Percentiles rank a stretch among this genome's conserved stretches.
phyloP scores from a whole-genome alignment of 2,113 vertebrate species.

The Lepidiolamprologus cunningtoni region DNA sequence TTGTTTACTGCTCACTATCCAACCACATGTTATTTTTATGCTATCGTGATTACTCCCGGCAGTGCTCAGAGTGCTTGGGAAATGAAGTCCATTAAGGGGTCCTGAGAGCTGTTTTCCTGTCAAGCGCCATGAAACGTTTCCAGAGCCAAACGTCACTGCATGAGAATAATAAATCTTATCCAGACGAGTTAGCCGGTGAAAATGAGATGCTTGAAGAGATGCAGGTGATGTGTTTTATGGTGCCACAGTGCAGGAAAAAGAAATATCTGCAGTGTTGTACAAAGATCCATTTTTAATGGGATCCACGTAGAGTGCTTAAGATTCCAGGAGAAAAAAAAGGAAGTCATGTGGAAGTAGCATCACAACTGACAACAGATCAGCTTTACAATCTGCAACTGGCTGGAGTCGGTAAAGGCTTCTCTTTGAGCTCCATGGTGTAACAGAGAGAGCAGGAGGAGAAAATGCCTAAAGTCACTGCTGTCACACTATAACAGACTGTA shows the following conservation, averaged over 20 bases:
- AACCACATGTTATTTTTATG: slow-evolving; percentile 59
- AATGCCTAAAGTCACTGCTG: background rate
- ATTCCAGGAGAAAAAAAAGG: background rate
- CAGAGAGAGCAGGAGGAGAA: background rate
- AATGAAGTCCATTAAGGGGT: slow-evolving; percentile 48
- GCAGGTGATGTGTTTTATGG: slow-evolving; percentile 11
- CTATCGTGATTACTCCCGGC: slow-evolving; percentile 44
- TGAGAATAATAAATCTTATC: slow-evolving; percentile 3
- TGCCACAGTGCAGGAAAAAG: background rate
- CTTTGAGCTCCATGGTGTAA: background rate
- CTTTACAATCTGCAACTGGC: background rate
- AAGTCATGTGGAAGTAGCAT: background rate
- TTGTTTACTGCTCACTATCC: slow-evolving; percentile 58
- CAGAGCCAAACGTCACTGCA: slow-evolving; percentile 8
- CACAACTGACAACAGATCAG: background rate
- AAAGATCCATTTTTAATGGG: background rate
- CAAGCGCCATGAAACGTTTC: slow-evolving; percentile 3
- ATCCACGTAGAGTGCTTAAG: background rate
- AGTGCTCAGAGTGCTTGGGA: slow-evolving; percentile 39
- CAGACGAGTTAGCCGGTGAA: background rate
- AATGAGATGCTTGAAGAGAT: background rate
- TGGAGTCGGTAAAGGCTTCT: background rate
- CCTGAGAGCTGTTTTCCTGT: slow-evolving; percentile 44
- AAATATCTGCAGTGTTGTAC: background rate
- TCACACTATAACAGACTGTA: slow-evolving; percentile 11